Evolutionary conservation across 2,113 vertebrate species (phyloP), one percentile per base, ranked within the genome.

Genomic region (Centropus bengalensis): DNA sequence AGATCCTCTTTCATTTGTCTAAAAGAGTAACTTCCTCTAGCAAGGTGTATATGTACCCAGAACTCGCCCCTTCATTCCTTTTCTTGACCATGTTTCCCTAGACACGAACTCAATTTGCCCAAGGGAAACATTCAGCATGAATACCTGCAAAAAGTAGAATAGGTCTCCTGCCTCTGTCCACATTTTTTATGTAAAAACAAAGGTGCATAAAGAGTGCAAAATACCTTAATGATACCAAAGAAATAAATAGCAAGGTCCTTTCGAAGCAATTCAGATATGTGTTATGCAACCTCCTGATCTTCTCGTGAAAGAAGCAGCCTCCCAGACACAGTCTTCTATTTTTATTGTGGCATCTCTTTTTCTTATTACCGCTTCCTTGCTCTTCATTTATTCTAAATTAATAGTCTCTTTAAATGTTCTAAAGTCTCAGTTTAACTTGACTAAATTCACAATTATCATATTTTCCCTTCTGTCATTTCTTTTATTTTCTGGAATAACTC

Each of bases 1-100:
- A 88, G 71, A 89, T 55, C 70, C 63, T 86, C 44, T 78, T 81
- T 85, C 69, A 62, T 87, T 89, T 94, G 91, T 62, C 78, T 76
- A 51, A 90, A 93, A 90, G 47, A 80, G 30, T 47, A 54, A 95
- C 64, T 89, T 95, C 60, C 63, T 44, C 60, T 82, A 26, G 45
- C 0, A 0, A 66, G 28, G n/a, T 4, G 73, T 2, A 73, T 6
- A 23, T 4, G 54, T 3, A 60, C 18, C 23, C 12, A 88, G 64
- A 55, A 26, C 30, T 44, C 15, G 20, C 44, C 36, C 24, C 67
- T 33, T 60, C 4, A 44, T 71, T 82, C 52, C 19, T 44, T 45
- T 56, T 11, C 54, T 77, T 92, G 38, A 70, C 78, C 20, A 17
- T 52, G 5, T 87, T 79, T 80, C 47, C 40, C 49, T 17, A 83